Conservation (phyloP, 2,888 invertebrate genomes). For the Melanchra persicariae region DNA sequence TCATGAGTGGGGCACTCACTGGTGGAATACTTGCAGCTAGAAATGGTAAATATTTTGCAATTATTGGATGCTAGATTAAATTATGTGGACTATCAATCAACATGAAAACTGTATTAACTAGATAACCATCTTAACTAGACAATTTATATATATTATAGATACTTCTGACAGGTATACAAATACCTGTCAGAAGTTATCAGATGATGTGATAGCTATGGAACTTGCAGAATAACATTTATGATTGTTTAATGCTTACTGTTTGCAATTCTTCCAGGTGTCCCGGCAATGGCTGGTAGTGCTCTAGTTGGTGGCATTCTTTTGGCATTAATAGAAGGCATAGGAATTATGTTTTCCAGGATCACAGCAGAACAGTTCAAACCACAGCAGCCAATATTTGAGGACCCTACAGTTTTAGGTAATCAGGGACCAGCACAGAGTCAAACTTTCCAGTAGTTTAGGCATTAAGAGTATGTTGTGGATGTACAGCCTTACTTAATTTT, state of each 20-base stretch:
- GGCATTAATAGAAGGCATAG: conserved; percentile 99
- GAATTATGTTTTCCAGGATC: conserved; percentile 97
- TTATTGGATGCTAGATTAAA: background rate
- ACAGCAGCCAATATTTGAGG: conserved; percentile 94
- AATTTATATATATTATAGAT: no score
- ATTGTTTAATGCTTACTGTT: background rate
- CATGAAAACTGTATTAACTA: background rate
- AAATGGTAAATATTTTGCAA: conserved; percentile 91
- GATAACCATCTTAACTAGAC: no score
- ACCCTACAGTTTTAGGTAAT: conserved; percentile 93
- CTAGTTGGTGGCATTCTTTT: conserved; percentile 98
- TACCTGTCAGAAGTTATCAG: background rate
- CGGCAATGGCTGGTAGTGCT: conserved; percentile 98
- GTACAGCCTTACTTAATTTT: conserved; percentile 63
- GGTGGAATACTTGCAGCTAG: conserved; percentile 99
- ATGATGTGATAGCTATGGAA: background rate
- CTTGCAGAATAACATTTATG: background rate
- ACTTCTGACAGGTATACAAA: no score
- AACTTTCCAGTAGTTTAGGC: conserved; percentile 79
- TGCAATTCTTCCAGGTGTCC: conserved; percentile 89
- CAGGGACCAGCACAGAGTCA: conserved; percentile 84
- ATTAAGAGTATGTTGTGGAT: conserved; percentile 63
- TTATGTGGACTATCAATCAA: no score
- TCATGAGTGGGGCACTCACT: conserved; percentile 98
- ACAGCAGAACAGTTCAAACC: conserved; percentile 98